Evolutionary conservation across 2,888 invertebrate genomes (phyloP).

Genomic region (Ametastegia equiseti): DNA sequence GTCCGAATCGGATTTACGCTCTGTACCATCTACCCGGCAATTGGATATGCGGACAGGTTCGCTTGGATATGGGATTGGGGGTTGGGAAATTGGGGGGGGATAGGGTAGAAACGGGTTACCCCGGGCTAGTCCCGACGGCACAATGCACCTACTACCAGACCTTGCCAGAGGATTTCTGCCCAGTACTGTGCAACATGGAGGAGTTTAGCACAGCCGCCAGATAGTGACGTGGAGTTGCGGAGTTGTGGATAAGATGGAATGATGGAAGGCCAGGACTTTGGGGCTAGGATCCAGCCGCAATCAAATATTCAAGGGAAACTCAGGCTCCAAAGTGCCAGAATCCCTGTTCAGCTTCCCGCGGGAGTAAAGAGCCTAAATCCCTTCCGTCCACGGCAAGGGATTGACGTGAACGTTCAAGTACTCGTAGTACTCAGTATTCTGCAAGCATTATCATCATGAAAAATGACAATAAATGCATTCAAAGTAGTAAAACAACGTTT

Average conservation of each 20-base stretch:
- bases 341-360: conserved; percentile 54
- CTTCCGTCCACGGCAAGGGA: not conserved
- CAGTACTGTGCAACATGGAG: not conserved
- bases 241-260: conserved; percentile 11
- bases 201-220: not conserved
- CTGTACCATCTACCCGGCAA: conserved; percentile 1
- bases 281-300: conserved; percentile 52
- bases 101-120: not conserved
- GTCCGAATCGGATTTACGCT: conserved; percentile 37
- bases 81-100: not conserved
- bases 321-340: conserved; percentile 69
- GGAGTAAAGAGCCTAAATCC: conserved; percentile 48
- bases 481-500: not conserved
- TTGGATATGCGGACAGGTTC: conserved; percentile 23
- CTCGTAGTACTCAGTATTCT: not conserved
- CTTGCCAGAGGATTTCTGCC: not conserved
- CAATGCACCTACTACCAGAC: not conserved
- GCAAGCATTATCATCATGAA: not conserved
- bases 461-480: not conserved
- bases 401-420: not conserved
- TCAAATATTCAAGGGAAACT: conserved; percentile 69
- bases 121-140: not conserved
- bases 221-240: not conserved
- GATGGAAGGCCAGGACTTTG: not conserved
- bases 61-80: not conserved